phyloP scores from a whole-genome alignment of 2,113 vertebrate species.

The Poecilia latipinna region DNA sequence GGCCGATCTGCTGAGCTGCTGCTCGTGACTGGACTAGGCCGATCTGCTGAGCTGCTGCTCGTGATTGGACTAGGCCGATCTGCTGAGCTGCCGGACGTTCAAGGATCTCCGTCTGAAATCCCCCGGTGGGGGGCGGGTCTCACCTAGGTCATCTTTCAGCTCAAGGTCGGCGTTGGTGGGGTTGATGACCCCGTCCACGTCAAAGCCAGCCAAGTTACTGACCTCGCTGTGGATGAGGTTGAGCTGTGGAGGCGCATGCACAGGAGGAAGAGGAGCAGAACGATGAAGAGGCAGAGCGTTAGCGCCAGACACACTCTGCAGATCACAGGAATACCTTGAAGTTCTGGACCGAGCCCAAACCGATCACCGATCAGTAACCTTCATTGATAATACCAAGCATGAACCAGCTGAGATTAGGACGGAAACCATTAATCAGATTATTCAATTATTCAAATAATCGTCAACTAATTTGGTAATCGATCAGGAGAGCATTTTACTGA shows the following conservation, averaged over 20 bases:
- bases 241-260: constrained; percentile 89
- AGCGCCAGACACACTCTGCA: constrained; percentile 56
- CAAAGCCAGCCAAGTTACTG: constrained; percentile 99
- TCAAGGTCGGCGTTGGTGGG: constrained; percentile 99
- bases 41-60: not conserved
- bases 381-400: too few species aligned
- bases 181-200: constrained; percentile 99
- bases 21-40: too few species aligned
- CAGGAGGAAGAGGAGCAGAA: constrained; percentile 47
- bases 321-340: constrained; percentile 53
- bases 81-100: constrained; percentile 27
- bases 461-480: too few species aligned
- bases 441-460: too few species aligned
- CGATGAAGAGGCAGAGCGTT: constrained; percentile 70
- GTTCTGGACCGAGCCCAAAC: constrained; percentile 14
- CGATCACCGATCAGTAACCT: not conserved
- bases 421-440: too few species aligned
- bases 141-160: constrained; percentile 99
- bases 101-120: constrained; percentile 62
- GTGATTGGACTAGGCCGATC: not conserved
- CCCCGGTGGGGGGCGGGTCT: constrained; percentile 32
- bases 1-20: not conserved
- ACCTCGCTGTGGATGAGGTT: constrained; percentile 99
- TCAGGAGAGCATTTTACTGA: too few species aligned
- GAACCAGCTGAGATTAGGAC: too few species aligned